Conservation (phyloP, 2,113 vertebrate species). For the Hylia prasina region DNA sequence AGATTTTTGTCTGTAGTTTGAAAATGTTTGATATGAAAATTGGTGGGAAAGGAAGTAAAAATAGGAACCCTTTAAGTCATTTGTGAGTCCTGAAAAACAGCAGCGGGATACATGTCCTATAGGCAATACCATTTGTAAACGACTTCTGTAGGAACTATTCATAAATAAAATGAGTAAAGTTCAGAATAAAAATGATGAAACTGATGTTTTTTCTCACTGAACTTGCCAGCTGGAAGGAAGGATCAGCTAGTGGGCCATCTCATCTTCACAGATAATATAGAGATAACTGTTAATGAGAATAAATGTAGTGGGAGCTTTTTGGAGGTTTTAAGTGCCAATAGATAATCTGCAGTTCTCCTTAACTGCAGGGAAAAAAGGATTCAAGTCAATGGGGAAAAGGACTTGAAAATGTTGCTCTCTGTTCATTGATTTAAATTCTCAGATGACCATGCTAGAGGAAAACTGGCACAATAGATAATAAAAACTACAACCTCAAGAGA, state of each 20-base stretch:
- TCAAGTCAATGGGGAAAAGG: not conserved
- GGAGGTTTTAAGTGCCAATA: slow-evolving; percentile 17
- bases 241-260: not conserved
- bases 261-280: not conserved
- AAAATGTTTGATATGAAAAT: slow-evolving; percentile 18
- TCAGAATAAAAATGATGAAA: slow-evolving; percentile 47
- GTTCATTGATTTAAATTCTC: not conserved
- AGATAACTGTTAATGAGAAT: not conserved
- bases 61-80: not conserved
- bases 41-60: not conserved
- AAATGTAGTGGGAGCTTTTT: slow-evolving; percentile 15
- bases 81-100: not conserved
- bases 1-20: not conserved
- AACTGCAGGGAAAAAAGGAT: not conserved
- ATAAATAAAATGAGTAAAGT: slow-evolving; percentile 33
- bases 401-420: not conserved
- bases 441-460: not conserved
- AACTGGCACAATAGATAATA: not conserved
- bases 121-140: not conserved
- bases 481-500: slow-evolving; percentile 13
- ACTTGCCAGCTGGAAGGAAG: not conserved
- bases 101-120: not conserved
- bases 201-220: not conserved
- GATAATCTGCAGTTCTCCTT: slow-evolving; percentile 7
- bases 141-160: slow-evolving; percentile 19